phyloP scores from a whole-genome alignment of 2,113 vertebrate genomes.

The Zootoca vivipara region DNA sequence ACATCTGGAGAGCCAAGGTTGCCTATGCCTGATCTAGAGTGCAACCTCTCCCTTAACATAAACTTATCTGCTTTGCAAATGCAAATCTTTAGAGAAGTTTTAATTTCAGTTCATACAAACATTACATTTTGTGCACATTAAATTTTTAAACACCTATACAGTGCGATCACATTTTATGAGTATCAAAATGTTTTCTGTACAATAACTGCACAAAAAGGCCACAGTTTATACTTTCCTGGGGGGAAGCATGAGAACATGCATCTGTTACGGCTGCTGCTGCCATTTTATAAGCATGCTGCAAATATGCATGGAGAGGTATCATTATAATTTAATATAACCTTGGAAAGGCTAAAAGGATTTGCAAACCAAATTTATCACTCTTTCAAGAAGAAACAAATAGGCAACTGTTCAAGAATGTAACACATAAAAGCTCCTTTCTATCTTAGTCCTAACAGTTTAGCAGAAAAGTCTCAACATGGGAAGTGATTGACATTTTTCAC shows the following conservation, averaged over 20 bases:
- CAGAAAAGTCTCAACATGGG: conserved; percentile 5
- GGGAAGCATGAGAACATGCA: background rate
- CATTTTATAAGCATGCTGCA: conserved; percentile 37
- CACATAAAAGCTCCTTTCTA: conserved; percentile 41
- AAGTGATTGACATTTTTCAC: conserved; percentile 22
- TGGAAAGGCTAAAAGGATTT: conserved; percentile 30
- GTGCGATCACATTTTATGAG: background rate
- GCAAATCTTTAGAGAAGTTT: too few relatives aligned
- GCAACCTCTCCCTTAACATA: too few relatives aligned
- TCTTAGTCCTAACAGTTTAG: conserved; percentile 41
- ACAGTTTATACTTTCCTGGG: conserved; percentile 1
- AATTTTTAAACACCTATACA: too few relatives aligned
- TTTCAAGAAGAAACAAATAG: conserved; percentile 38
- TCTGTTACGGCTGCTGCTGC: background rate
- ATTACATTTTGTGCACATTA: too few relatives aligned
- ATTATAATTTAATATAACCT: conserved; percentile 32
- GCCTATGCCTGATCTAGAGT: too few relatives aligned
- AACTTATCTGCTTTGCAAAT: too few relatives aligned
- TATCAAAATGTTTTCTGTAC: background rate
- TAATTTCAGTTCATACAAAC: too few relatives aligned
- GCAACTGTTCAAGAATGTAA: conserved; percentile 32
- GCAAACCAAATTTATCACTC: conserved; percentile 36
- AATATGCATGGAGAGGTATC: conserved; percentile 35
- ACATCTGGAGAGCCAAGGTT: too few relatives aligned
- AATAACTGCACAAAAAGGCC: background rate